A percentile compares a stretch with the other conserved stretches of the same genome.
These are phyloP conservation scores for Malurus elegans DNA, from an alignment of 2,113 vertebrate species.

Conservation along the genomic window DNA sequence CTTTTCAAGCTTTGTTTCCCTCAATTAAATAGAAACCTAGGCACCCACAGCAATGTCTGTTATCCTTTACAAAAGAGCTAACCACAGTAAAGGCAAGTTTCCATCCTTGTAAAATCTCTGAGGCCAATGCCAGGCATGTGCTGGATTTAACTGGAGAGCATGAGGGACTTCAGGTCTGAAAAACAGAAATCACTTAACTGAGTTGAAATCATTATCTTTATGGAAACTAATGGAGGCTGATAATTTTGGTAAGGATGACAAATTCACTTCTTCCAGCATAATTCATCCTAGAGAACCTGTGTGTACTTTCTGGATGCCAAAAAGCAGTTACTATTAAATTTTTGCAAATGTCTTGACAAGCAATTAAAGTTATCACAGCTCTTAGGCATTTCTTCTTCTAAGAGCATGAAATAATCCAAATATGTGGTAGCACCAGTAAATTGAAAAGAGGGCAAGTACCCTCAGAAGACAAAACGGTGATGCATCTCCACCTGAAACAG, in stretches of 20 bases:
- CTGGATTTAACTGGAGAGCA: neutral
- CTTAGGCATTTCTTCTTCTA: neutral
- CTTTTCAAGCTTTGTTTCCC: conserved; percentile 5
- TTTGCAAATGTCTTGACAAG: conserved; percentile 19
- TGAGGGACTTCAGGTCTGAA: neutral
- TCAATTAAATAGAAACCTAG: conserved; percentile 20
- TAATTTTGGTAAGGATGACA: conserved; percentile 19
- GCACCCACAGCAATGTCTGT: neutral
- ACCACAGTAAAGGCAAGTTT: neutral
- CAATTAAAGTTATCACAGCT: conserved; percentile 20
- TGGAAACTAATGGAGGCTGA: neutral
- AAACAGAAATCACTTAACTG: neutral
- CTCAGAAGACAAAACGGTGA: neutral
- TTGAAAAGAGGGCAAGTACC: neutral
- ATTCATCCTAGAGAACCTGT: neutral
- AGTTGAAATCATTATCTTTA: neutral
- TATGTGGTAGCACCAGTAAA: neutral
- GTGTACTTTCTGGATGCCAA: neutral
- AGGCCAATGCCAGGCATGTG: neutral
- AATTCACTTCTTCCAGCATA: conserved; percentile 8
- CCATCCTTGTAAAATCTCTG: neutral
- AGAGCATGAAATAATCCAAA: neutral
- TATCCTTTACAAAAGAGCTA: neutral
- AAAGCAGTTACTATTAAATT: neutral
- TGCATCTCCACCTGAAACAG: neutral